Evolutionary conservation across 2,888 invertebrate species (phyloP), one percentile per base, ranked within the genome.

Genomic region (Diploptera punctata): DNA sequence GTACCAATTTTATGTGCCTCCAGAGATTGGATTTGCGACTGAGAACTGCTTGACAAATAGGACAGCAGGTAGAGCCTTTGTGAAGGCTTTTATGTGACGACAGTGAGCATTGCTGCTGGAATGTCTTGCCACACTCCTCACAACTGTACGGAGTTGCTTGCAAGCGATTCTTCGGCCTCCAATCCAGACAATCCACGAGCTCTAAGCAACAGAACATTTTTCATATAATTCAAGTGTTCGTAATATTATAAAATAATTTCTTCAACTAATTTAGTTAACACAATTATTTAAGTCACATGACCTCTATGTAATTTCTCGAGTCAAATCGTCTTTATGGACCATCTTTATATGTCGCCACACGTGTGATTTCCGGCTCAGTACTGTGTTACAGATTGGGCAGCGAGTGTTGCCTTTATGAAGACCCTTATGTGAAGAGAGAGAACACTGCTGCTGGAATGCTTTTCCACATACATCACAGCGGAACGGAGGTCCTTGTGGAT

Each of bases 291-390:
- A n/a, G n/a, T n/a, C n/a, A n/a, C n/a, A n/a, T n/a, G n/a, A n/a
- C n/a, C n/a, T n/a, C n/a, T n/a, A n/a, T n/a, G n/a, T n/a, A n/a
- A n/a, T n/a, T n/a, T n/a, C n/a, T n/a, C n/a, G n/a, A n/a, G n/a
- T n/a, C n/a, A n/a, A n/a, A n/a, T n/a, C n/a, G n/a, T n/a, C n/a
- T 44, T 38, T 65, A 57, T 74, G 74, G 29, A 74, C 74, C 49
- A 62, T 68, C 24, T 33, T 60, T 52, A 74, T 16, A 67, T 72
- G 74, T 16, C 68, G 67, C 19, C 49, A 31, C 10, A 74, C 60
- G 44, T 74, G 57, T 18, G 68, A 26, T 26, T 67, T 69, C 26
- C 70, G 65, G 57, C 72, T 74, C 5, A 74, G 69, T n/a, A 69
- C 65, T 21, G 54, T 49, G 9, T 44, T 18, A 47, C 74, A 74